A percentile compares a stretch with the other conserved stretches of the same genome.
These are phyloP conservation scores for Arnoldichthys spilopterus DNA, from an alignment of 2,797 vertebrate species.

Conservation along the genomic window DNA sequence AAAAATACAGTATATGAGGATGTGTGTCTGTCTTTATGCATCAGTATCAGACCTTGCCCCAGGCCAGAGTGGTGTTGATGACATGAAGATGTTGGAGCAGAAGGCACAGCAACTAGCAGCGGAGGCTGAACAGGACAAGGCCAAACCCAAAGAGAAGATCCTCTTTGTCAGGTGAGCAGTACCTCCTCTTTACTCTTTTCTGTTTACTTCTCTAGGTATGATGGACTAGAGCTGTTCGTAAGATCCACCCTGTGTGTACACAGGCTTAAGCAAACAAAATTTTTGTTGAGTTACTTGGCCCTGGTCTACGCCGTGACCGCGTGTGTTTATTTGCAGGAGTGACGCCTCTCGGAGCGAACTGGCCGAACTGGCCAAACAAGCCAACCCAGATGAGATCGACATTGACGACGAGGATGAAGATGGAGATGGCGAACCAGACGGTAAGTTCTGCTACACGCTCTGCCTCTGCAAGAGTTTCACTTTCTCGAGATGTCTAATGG, in stretches of 20 bases:
- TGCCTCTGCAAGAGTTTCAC: not conserved
- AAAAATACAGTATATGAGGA: not conserved
- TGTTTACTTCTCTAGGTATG: not conserved
- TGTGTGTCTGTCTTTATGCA: not conserved
- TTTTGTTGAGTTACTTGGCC: slow-evolving; percentile 19
- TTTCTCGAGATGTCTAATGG: not conserved
- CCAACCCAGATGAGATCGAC: slow-evolving; percentile 92
- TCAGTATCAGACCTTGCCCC: slow-evolving; percentile 90
- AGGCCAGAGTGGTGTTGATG: slow-evolving; percentile 87
- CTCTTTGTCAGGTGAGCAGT: slow-evolving; percentile 88
- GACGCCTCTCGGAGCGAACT: slow-evolving; percentile 89
- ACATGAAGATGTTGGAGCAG: slow-evolving; percentile 93
- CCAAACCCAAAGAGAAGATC: slow-evolving; percentile 89
- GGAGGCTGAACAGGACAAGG: slow-evolving; percentile 87
- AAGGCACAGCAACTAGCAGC: slow-evolving; percentile 88
- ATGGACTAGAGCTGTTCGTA: not conserved
- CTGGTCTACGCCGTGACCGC: not conserved
- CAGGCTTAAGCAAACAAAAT: slow-evolving; percentile 18
- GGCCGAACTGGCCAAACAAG: slow-evolving; percentile 86
- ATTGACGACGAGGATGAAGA: slow-evolving; percentile 86
- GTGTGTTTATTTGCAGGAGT: slow-evolving; percentile 76
- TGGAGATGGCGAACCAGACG: slow-evolving; percentile 86
- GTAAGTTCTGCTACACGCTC: slow-evolving; percentile 69
- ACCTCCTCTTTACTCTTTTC: not conserved
- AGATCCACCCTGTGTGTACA: slow-evolving; percentile 1